Evolutionary conservation across 92 coral and sea anemone genomes (phyloP), one percentile per base, ranked within the genome.

Genomic region (Parazoanthus swiftii): DNA sequence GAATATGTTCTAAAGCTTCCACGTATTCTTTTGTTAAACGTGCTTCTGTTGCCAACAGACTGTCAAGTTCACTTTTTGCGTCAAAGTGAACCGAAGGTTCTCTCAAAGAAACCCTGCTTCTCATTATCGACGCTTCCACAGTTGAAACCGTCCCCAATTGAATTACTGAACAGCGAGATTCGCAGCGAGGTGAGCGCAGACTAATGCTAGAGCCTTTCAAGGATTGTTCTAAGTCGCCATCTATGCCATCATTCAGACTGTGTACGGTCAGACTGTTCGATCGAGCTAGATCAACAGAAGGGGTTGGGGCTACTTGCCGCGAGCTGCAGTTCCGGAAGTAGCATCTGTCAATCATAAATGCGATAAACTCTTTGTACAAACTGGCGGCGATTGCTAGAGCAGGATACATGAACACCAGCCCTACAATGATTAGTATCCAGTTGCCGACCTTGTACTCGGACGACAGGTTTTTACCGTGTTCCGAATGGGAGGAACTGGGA

Each of bases 381-480:
- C 92, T 92, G 20, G 94, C 94, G 42, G 86, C 75, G 42, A 92
- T 65, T 33, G 94, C 94, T 59, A 83, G 79, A 43, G 94, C 91
- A 14, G 94, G 89, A 26, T 92, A 92, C 90, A 89, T 92, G 39
- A 92, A 92, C 3, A 89, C 26, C 37, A 90, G 68, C 5, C 94
- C 94, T 9, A 92, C 77, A 20, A 89, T 79, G 5, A 92, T 89
- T 59, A 92, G 88, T 2, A 92, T 81, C 94, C 92, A 92, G 73
- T 92, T 92, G 5, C 94, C 94, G 10, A 92, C 68, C 82, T 83
- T 86, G 44, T 92, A 92, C 65, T 92, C 92, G 7, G 89, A 77
- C 3, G 92, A 65, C n/a, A 81, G 71, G 81, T 89, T 92, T 6
- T 92, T 65, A 8, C 92, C 92, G 82, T 76, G 63, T 25, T 79